Percentiles rank a stretch among this genome's conserved stretches.
These are phyloP conservation scores for Xestia sexstrigata DNA, from an alignment of 2,888 invertebrate species.

Conservation along the genomic window DNA sequence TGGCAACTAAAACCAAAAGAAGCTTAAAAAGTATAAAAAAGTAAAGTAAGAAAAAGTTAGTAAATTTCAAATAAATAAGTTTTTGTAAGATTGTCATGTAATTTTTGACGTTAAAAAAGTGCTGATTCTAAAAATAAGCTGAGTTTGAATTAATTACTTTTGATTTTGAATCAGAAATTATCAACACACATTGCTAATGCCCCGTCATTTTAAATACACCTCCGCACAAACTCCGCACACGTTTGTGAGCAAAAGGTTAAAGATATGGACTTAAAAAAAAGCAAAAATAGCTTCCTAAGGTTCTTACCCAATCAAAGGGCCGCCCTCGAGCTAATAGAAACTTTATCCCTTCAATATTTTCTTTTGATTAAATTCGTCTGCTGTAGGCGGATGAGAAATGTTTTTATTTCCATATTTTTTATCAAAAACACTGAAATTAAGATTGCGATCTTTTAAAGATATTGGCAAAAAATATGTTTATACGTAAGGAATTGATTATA, in stretches of 20 bases:
- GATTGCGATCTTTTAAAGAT: slow-evolving; percentile 32
- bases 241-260: slow-evolving; percentile 22
- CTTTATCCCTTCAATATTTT: slow-evolving; percentile 71
- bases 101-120: too few relatives aligned
- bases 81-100: too few relatives aligned
- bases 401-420: slow-evolving; percentile 44
- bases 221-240: neutral
- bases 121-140: too few relatives aligned
- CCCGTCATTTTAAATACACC: neutral
- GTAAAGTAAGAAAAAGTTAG: too few relatives aligned
- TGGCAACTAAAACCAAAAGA: too few relatives aligned
- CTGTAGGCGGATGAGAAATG: slow-evolving; percentile 40
- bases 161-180: neutral
- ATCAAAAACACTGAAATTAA: slow-evolving; percentile 41
- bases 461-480: slow-evolving; percentile 9
- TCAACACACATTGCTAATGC: too few relatives aligned
- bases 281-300: slow-evolving; percentile 44
- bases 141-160: too few relatives aligned
- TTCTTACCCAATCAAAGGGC: slow-evolving; percentile 65
- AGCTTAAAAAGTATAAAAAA: too few relatives aligned
- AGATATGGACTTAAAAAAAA: slow-evolving; percentile 32
- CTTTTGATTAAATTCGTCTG: slow-evolving; percentile 72
- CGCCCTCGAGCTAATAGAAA: slow-evolving; percentile 63
- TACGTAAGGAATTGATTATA: slow-evolving; percentile 14
- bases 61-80: too few relatives aligned